Base-by-base conservation (phyloP, 2,888 invertebrate species). In the Scelioninae gen. 1 region DNA sequence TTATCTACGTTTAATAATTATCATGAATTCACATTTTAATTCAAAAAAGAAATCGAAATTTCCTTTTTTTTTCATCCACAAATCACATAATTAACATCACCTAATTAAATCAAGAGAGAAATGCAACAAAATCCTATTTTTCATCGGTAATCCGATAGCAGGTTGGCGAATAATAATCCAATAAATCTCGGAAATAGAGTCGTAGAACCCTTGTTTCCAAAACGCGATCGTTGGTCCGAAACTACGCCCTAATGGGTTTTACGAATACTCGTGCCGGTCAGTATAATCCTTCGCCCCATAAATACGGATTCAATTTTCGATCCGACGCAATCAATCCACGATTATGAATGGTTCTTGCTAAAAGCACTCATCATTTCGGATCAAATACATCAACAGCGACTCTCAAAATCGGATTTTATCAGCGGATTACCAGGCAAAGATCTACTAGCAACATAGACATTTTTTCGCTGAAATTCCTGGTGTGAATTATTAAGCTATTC, bases 271-370 rank as follows among this genome's bases (percentile, higher is more conserved):
- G 77, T 16, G 13, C 23, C 29, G 23, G 38, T n/a, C 43, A 31
- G 9, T 29, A 51, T 69, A 69, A 79, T 74, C 66, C 56, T 29
- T 8, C 6, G 53, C 5, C 53, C 49, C 69, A 80, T 80, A 80
- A 80, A 80, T 75, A 80, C 68, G 62, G 62, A 80, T 80, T 80
- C 80, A 80, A 80, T 80, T 80, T 80, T 68, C 49, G 55, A 49
- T 31, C 62, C 47, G 47, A 63, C 62, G 53, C 32, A 65, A 79
- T 79, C 78, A 65, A 65, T 71, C 56, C 49, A 47, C 31, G 29
- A 9, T 69, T 78, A 78, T 56, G 68, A 62, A 69, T 65, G 45
- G 58, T 60, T 49, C 53, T 10, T 6, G 38, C 63, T 51, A 74
- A 76, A 43, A 45, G 58, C 65, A 23, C 56, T 62, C 40, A 65